Base-by-base conservation (phyloP, 1,140 invertebrate genomes). In the Procambarus clarkii region DNA sequence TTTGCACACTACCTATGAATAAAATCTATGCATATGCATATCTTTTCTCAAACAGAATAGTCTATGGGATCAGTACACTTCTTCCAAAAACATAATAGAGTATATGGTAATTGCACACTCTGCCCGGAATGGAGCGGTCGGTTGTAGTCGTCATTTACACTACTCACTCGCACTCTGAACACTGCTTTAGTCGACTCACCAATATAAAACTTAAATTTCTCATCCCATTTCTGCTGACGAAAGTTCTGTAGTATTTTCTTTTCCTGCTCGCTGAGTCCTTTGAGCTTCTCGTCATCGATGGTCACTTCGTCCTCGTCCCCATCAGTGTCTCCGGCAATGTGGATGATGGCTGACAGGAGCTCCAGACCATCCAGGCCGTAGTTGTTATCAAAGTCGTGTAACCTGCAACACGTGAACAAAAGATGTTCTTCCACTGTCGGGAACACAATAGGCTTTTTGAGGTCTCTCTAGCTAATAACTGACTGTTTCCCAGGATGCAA, bases 331-430 rank as follows among this genome's bases (percentile, higher is more conserved):
- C 95, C 94, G 34, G 94, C 85, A 24, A 95, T 94, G 92, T 96
- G 95, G 4, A 93, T 94, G 78, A 95, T 94, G 0, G 95, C 95
- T 69, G 95, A 94, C 64, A 97, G 94, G 91, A 98, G 95, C 95
- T 98, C 97, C 78, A 98, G 94, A 13, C 97, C 97, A 94, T 98
- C 97, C 81, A 98, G 94, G 94, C 96, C 96, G 1, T 95, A 96
- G 94, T 98, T 97, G 93, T 96, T 97, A 93, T 98, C 97, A 92
- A 96, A 96, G 93, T 98, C 97, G 93, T 98, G 97, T 15, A 97
- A 94, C 93, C 97, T 97, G 84, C 15, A 90, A 88, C 46, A 86
- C 46, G 50, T 34, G 84, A 87, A 60, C 0, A 13, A 54, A 54
- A 54, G 34, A 34, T 34, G 34, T 34, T 34, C 34, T 34, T 34